A percentile compares a stretch with the other conserved stretches of the same genome.
phyloP scores from a whole-genome alignment of 92 coral and sea anemone species.

The Parazoanthus atlanticus region DNA sequence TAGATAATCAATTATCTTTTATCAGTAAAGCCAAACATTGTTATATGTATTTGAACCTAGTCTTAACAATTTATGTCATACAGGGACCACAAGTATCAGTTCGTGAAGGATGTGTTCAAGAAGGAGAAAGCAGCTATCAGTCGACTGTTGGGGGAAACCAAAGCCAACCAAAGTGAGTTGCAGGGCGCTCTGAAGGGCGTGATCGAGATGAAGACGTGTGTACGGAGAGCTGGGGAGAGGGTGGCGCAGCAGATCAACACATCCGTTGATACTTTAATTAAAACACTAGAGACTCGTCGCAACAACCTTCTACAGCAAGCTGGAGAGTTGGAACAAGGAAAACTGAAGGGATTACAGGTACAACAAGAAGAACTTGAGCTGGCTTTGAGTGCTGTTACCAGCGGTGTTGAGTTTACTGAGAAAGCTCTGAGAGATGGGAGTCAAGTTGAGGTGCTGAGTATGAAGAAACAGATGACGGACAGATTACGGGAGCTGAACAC shows the following conservation, averaged over 20 bases:
- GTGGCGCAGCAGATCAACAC: constrained; percentile 1
- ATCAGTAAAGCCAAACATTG: too few relatives aligned
- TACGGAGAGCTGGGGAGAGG: too few relatives aligned
- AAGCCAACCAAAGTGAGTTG: not conserved
- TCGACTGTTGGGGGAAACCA: not conserved
- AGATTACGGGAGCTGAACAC: not conserved
- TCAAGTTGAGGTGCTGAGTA: too few relatives aligned
- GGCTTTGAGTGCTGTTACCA: not conserved
- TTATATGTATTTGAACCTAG: too few relatives aligned
- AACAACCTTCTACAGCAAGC: not conserved
- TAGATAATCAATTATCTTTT: too few relatives aligned
- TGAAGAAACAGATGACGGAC: too few relatives aligned
- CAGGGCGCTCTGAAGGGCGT: not conserved
- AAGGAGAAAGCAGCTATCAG: not conserved
- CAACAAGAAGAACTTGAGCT: not conserved
- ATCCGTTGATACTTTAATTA: not conserved
- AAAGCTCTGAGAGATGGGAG: not conserved
- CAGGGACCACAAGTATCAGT: too few relatives aligned
- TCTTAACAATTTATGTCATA: too few relatives aligned
- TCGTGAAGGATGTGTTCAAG: not conserved
- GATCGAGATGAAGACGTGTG: too few relatives aligned
- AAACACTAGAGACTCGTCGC: not conserved
- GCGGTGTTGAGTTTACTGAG: not conserved
- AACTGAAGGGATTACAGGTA: too few relatives aligned
- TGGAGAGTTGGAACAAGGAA: not conserved